Evolutionary conservation across 2,888 invertebrate genomes (phyloP).

Genomic region (Leptinotarsa tumamoca): DNA sequence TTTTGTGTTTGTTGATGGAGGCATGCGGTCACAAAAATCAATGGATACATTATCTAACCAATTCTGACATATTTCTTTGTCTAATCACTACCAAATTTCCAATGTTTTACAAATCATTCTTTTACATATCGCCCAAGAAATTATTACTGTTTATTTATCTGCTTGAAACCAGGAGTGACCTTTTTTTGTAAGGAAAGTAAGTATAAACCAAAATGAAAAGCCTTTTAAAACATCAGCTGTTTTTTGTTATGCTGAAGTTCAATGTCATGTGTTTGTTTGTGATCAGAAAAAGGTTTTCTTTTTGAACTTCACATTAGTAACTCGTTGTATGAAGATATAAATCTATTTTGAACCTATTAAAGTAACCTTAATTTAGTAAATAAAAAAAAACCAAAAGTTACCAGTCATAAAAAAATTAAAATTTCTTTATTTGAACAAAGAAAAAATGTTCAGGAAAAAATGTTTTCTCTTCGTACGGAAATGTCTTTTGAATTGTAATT

Average conservation of each 20-base stretch:
- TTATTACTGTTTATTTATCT: background rate
- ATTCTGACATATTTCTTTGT: background rate
- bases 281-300: background rate
- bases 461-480: too few species aligned
- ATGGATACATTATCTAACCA: conserved; percentile 1
- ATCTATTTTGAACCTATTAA: too few species aligned
- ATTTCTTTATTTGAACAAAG: too few species aligned
- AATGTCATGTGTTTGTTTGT: background rate
- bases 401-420: too few species aligned
- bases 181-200: background rate
- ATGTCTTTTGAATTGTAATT: too few species aligned
- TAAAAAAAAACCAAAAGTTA: too few species aligned
- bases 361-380: too few species aligned
- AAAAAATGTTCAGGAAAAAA: too few species aligned
- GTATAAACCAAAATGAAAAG: background rate
- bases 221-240: conserved; percentile 20
- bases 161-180: background rate
- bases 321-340: too few species aligned
- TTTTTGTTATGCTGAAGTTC: conserved; percentile 20
- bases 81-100: background rate
- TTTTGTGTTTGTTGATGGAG: background rate
- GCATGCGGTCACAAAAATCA: background rate
- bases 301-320: background rate
- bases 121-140: background rate
- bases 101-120: background rate